phyloP scores from a whole-genome alignment of 2,797 vertebrate species.

The Apodemus agrarius region DNA sequence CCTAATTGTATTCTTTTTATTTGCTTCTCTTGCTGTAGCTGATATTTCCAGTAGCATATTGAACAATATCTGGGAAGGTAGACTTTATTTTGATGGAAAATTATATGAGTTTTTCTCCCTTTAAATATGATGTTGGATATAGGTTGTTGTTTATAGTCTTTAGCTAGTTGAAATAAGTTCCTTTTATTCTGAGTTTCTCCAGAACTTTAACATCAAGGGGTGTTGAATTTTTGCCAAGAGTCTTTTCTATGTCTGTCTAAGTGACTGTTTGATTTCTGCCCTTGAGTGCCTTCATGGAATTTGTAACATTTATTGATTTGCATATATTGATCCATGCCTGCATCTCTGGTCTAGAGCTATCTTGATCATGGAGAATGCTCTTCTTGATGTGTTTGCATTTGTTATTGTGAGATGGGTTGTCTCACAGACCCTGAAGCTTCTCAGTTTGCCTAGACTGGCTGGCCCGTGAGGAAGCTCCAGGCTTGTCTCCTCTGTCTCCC shows the following conservation, averaged over 20 bases:
- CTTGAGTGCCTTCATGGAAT: neutral
- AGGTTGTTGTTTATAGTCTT: neutral
- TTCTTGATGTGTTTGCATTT: neutral
- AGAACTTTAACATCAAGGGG: neutral
- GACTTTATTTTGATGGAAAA: neutral
- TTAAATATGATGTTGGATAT: neutral
- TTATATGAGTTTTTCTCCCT: neutral
- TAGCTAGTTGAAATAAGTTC: neutral
- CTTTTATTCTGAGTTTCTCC: neutral
- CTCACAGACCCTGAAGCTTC: neutral
- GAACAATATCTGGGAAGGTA: neutral
- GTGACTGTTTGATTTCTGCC: neutral
- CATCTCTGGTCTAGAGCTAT: neutral
- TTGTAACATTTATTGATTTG: neutral
- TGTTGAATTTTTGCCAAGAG: neutral
- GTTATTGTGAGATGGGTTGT: neutral
- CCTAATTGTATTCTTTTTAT: neutral
- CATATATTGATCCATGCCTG: neutral
- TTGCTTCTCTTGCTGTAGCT: neutral
- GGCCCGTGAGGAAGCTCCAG: neutral
- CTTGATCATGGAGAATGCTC: neutral
- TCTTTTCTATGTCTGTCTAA: neutral
- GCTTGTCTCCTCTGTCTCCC: neutral
- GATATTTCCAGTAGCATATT: neutral
- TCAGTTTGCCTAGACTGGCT: neutral